Base-by-base conservation (phyloP, 2,888 invertebrate genomes). In the Pogonocherus hispidulus region DNA sequence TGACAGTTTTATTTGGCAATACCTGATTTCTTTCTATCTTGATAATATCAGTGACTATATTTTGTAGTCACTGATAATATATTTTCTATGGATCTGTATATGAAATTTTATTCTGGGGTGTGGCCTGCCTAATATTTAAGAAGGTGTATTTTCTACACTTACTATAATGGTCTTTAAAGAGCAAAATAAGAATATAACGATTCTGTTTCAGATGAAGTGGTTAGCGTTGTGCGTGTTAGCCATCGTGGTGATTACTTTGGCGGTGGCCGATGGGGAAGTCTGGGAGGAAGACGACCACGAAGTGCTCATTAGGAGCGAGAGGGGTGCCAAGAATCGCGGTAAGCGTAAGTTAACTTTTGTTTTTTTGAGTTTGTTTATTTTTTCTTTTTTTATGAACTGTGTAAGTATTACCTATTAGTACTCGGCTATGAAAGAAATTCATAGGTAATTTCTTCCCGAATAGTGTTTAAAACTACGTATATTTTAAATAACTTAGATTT, bases 251-350 rank as follows among this genome's bases (percentile, higher is more conserved):
- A 84, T 90, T 74, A 82, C 88, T 77, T 78, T 89, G 74, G 86
- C 87, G 22, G 83, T 87, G 54, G 90, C 89, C 9, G 91, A 91
- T 78, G 92, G 92, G 5, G 94, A 94, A 86, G 90, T 93, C 68
- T 91, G 91, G 91, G 93, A 94, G 82, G 94, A 94, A 82, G 91
- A 91, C 80, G 93, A 93, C 80, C 92, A 91, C 81, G 94, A 94
- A 84, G 90, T 94, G 67, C 90, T 94, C 75, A 91, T 94, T 79
- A 91, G 94, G 81, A 93, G 90, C 81, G 92, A 92, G 84, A 90
- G 94, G 71, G 94, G 93, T 70, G 91, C 94, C 85, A 93, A 93
- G 86, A 91, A 91, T 84, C 89, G 89, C 86, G 91, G 91, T 91
- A 84, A 83, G 84, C 76, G 73, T 76, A 76, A 78, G 75, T 76